Evolutionary conservation across 2,888 invertebrate species (phyloP).

Genomic region (Drosophila yooni): DNA sequence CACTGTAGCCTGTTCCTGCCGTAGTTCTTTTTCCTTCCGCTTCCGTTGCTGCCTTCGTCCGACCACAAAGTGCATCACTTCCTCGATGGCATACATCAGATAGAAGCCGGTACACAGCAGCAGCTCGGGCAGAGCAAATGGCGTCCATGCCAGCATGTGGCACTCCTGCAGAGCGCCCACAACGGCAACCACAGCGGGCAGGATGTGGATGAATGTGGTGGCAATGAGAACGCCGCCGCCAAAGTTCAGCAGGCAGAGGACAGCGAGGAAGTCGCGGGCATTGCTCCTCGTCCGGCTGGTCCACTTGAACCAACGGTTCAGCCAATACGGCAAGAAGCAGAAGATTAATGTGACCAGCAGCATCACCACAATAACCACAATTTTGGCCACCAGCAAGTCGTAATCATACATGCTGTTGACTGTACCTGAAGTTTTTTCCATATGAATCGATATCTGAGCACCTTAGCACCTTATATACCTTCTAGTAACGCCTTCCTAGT

Average conservation of each 20-base stretch:
- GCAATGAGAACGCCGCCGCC: conserved; percentile 93
- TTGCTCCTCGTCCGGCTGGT: conserved; percentile 80
- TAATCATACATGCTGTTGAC: conserved; percentile 37
- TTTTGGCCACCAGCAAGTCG: conserved; percentile 87
- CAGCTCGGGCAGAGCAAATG: conserved; percentile 89
- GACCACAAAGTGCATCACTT: conserved; percentile 90
- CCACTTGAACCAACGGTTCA: conserved; percentile 89
- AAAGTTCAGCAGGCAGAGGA: conserved; percentile 89
- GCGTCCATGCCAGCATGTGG: conserved; percentile 85
- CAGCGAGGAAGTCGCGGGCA: conserved; percentile 84
- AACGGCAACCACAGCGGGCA: conserved; percentile 91
- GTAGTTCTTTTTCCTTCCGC: conserved; percentile 5
- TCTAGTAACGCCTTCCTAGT: neutral
- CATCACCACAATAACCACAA: conserved; percentile 91
- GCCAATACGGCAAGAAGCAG: conserved; percentile 90
- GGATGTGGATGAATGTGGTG: conserved; percentile 92
- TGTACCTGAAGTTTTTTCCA: neutral
- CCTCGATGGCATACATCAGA: conserved; percentile 91
- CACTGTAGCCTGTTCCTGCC: neutral
- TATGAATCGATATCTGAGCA: neutral
- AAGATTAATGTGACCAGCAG: conserved; percentile 91
- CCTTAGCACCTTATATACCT: conserved; percentile 31
- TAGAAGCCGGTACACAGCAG: conserved; percentile 92
- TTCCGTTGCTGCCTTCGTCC: conserved; percentile 85
- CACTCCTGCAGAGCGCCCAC: conserved; percentile 87